Percentiles rank a stretch among this genome's conserved stretches.
phyloP scores from a whole-genome alignment of 2,797 vertebrate genomes.

The Syndactyla subalaris region DNA sequence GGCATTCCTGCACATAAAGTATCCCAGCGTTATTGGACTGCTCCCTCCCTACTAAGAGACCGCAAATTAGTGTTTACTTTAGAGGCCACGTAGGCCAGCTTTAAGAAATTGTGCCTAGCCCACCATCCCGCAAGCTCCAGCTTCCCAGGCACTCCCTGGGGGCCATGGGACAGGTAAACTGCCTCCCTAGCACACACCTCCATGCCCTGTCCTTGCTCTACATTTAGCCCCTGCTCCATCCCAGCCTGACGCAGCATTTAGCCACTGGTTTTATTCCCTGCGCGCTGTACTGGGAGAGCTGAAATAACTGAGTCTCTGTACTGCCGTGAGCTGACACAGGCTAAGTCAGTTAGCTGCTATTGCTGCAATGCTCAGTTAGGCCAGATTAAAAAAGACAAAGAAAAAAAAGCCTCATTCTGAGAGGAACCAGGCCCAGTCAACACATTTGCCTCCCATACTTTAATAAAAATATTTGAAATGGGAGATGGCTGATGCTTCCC shows the following conservation, averaged over 20 bases:
- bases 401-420: background rate
- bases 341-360: conserved; percentile 33
- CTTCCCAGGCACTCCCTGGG: background rate
- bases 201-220: background rate
- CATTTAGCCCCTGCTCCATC: background rate
- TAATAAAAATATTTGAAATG: background rate
- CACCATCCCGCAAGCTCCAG: fast-evolving
- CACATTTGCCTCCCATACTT: background rate
- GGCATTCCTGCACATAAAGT: background rate
- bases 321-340: background rate
- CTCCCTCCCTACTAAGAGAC: background rate
- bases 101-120: background rate
- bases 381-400: conserved; percentile 14
- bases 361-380: background rate
- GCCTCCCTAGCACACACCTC: background rate
- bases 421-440: background rate
- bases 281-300: background rate
- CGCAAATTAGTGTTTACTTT: conserved; percentile 1
- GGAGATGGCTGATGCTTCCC: background rate
- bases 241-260: background rate
- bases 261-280: background rate
- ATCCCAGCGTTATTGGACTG: background rate
- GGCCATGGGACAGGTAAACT: background rate
- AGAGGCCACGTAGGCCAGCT: conserved; percentile 1
- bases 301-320: background rate